Conservation (phyloP, 2,797 vertebrate genomes). For the Chaetophractus vellerosus region DNA sequence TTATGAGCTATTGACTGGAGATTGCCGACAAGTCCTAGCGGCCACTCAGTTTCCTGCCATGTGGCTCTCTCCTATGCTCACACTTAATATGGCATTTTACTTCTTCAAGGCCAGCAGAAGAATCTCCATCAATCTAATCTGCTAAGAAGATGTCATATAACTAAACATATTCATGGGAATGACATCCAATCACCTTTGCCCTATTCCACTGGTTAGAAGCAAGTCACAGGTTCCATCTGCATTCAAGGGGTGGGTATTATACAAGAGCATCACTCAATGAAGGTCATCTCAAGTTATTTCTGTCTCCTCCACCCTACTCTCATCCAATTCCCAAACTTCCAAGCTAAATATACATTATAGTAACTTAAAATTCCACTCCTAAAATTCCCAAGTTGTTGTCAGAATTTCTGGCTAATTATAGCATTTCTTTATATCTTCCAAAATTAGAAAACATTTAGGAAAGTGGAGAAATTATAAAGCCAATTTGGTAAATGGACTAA, state of each 20-base stretch:
- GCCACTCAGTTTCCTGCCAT: not conserved
- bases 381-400: not conserved
- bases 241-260: not conserved
- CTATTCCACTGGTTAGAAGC: not conserved
- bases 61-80: not conserved
- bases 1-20: not conserved
- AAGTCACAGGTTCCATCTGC: not conserved
- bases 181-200: too few species aligned
- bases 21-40: not conserved
- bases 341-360: slow-evolving; percentile 1
- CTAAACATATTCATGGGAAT: not conserved
- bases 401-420: not conserved
- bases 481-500: slow-evolving; percentile 48
- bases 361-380: slow-evolving; percentile 28
- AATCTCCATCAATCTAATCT: slow-evolving; percentile 6
- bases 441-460: slow-evolving; percentile 64
- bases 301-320: not conserved
- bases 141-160: not conserved
- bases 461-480: slow-evolving; percentile 36
- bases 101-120: not conserved
- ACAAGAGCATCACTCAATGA: not conserved
- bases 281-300: not conserved
- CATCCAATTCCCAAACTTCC: not conserved
- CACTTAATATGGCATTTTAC: not conserved
- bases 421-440: slow-evolving; percentile 25